These are phyloP conservation scores for Pachycephala philippinensis DNA, from an alignment of 2,113 vertebrate species.

Conservation along the genomic window DNA sequence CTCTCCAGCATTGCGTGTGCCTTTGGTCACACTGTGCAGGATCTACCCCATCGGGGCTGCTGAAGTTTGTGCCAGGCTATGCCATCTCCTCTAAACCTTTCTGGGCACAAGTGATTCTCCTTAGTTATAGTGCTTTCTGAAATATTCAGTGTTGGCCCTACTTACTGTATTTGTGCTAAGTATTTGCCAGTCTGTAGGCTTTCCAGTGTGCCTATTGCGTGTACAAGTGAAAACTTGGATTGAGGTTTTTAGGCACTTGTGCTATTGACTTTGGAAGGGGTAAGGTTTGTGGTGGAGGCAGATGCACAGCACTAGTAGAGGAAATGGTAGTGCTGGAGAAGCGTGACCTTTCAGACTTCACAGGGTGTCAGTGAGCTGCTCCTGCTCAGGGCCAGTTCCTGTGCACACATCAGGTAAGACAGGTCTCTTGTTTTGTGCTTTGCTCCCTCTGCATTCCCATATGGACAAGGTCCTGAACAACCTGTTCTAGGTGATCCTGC, in stretches of 20 bases:
- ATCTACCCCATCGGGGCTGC: neutral
- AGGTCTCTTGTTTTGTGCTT: neutral
- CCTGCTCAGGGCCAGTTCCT: neutral
- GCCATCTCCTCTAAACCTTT: neutral
- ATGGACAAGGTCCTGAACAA: neutral
- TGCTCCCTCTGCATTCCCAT: neutral
- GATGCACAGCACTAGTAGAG: neutral
- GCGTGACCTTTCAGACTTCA: neutral
- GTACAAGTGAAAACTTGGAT: neutral
- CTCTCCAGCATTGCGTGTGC: neutral
- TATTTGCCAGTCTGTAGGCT: neutral
- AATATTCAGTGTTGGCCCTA: neutral
- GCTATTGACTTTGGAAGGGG: neutral
- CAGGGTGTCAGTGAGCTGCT: neutral
- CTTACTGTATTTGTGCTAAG: neutral
- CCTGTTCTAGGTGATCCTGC: neutral
- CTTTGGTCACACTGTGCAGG: neutral
- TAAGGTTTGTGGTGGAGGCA: neutral
- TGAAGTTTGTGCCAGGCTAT: neutral
- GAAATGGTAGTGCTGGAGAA: neutral
- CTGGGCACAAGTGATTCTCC: neutral
- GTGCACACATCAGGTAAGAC: neutral
- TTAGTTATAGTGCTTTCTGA: neutral
- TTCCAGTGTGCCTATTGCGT: neutral
- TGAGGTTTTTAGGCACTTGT: neutral